Conservation (phyloP, 2,888 invertebrate genomes). For the Coelinius sp. region DNA sequence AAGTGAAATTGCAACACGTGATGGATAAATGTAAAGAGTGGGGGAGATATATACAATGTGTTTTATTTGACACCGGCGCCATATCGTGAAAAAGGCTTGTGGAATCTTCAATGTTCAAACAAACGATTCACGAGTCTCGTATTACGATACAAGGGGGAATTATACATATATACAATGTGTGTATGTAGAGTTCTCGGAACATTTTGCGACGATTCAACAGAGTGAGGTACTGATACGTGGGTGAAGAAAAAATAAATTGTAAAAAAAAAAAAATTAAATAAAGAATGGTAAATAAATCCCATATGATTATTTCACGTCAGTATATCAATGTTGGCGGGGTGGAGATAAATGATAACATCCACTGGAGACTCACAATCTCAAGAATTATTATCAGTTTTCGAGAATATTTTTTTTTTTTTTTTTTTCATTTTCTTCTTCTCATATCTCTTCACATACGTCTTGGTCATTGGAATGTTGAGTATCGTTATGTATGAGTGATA, state of each 20-base stretch:
- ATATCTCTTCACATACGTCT: neutral
- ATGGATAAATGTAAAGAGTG: slow-evolving; percentile 10
- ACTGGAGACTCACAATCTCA: neutral
- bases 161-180: neutral
- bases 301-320: slow-evolving; percentile 12
- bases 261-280: neutral
- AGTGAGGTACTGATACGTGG: slow-evolving; percentile 5
- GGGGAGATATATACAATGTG: slow-evolving; percentile 11
- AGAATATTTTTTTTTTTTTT: neutral
- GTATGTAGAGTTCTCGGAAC: neutral
- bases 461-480: neutral
- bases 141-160: neutral
- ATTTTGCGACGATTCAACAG: slow-evolving; percentile 1
- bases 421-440: neutral
- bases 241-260: neutral
- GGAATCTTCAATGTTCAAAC: slow-evolving; percentile 24
- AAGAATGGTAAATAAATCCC: slow-evolving; percentile 22
- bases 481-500: neutral
- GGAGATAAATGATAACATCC: slow-evolving; percentile 16
- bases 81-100: neutral
- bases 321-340: slow-evolving; percentile 9
- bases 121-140: slow-evolving; percentile 23
- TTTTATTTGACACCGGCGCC: slow-evolving; percentile 29
- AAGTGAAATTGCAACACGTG: neutral
- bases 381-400: slow-evolving; percentile 7